Conservation (phyloP, 2,888 invertebrate species). For the Spicauda simplicius region DNA sequence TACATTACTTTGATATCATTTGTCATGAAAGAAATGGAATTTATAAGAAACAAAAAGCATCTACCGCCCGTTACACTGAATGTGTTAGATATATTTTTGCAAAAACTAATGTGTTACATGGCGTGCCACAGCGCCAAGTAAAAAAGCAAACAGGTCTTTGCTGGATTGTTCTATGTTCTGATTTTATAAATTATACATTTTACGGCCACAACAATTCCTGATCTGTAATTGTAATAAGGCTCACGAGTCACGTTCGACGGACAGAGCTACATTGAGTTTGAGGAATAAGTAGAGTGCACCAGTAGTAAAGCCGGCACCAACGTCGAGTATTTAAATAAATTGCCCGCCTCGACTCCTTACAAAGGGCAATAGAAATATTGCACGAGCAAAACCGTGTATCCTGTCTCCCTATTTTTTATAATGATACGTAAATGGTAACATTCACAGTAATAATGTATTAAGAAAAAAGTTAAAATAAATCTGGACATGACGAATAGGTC, state of each 20-base stretch:
- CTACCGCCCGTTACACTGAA: slow-evolving; percentile 56
- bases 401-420: neutral
- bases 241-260: slow-evolving; percentile 70
- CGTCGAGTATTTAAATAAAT: slow-evolving; percentile 34
- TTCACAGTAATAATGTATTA: neutral
- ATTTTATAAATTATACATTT: slow-evolving; percentile 81
- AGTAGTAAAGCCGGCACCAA: slow-evolving; percentile 14
- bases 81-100: slow-evolving; percentile 54
- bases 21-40: slow-evolving; percentile 54
- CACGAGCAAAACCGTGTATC: slow-evolving; percentile 5
- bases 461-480: too few species aligned
- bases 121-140: slow-evolving; percentile 53
- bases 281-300: slow-evolving; percentile 46
- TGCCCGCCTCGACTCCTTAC: slow-evolving; percentile 16
- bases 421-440: neutral
- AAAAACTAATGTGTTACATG: slow-evolving; percentile 69
- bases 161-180: slow-evolving; percentile 63
- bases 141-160: slow-evolving; percentile 62
- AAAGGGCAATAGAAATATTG: slow-evolving; percentile 29
- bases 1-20: slow-evolving; percentile 44
- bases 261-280: slow-evolving; percentile 51
- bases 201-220: slow-evolving; percentile 78
- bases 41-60: slow-evolving; percentile 54
- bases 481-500: too few species aligned
- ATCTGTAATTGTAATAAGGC: slow-evolving; percentile 82